Evolutionary conservation across 2,113 vertebrate genomes (phyloP).

Genomic region (Neodontobutis hainanensis): DNA sequence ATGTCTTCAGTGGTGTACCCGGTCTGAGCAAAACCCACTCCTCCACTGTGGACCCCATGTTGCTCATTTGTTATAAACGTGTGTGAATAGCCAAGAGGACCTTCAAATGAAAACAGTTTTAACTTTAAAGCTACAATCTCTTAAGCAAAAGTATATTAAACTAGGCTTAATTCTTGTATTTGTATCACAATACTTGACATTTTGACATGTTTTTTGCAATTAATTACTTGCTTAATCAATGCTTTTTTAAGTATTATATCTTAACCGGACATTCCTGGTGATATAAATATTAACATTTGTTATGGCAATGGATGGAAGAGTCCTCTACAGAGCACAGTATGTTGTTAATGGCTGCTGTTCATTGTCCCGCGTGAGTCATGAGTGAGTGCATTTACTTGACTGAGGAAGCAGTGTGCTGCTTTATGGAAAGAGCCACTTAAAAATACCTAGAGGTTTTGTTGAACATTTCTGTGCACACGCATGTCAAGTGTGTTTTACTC

Average conservation of each 20-base stretch:
- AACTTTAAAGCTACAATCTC: too few relatives aligned
- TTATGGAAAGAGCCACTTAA: not conserved
- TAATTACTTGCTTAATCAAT: not conserved
- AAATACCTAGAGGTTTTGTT: slow-evolving; percentile 28
- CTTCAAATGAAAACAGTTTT: too few relatives aligned
- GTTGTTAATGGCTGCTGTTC: not conserved
- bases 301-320: slow-evolving; percentile 17
- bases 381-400: slow-evolving; percentile 12
- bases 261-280: not conserved
- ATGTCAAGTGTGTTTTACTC: slow-evolving; percentile 49
- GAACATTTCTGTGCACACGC: slow-evolving; percentile 34
- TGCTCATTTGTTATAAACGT: too few relatives aligned
- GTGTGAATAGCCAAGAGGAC: too few relatives aligned
- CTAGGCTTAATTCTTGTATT: too few relatives aligned
- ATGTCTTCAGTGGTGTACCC: too few relatives aligned
- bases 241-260: not conserved
- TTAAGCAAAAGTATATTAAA: too few relatives aligned
- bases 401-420: slow-evolving; percentile 5
- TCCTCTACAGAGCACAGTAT: not conserved
- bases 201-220: not conserved
- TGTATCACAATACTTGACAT: not conserved
- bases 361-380: not conserved
- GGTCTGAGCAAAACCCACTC: too few relatives aligned
- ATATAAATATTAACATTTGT: slow-evolving; percentile 8
- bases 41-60: too few relatives aligned